phyloP scores from a whole-genome alignment of 1,140 invertebrate species.

The Trichonephila inaurata region DNA sequence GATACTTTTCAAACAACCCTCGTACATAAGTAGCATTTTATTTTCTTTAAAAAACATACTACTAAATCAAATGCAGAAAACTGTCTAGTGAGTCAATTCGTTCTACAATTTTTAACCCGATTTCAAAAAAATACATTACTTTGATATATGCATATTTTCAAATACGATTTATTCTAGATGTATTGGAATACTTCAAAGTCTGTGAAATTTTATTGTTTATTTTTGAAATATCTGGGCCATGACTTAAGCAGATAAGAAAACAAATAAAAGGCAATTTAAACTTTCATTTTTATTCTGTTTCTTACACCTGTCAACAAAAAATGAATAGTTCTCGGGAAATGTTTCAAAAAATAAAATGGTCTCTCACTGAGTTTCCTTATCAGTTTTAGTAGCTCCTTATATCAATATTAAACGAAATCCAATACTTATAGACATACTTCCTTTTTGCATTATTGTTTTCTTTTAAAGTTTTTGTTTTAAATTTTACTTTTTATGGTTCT shows the following conservation, averaged over 20 bases:
- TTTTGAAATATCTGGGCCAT: no score
- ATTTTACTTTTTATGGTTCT: not conserved
- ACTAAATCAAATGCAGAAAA: no score
- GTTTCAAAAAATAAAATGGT: not conserved
- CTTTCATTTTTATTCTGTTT: not conserved
- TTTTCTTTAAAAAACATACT: no score
- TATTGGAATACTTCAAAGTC: no score
- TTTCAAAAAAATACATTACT: no score
- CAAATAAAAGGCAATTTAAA: not conserved
- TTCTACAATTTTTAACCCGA: no score
- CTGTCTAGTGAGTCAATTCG: no score
- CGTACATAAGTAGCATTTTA: no score
- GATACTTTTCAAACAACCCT: no score
- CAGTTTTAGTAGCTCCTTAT: not conserved
- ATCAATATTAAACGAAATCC: not conserved
- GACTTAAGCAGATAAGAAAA: not conserved
- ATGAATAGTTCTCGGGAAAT: not conserved
- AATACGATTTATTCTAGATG: no score
- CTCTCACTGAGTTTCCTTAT: not conserved
- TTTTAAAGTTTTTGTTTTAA: not conserved
- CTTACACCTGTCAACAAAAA: not conserved
- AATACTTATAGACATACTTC: not conserved
- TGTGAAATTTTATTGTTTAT: no score
- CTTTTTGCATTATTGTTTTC: not conserved
- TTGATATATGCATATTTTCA: no score